A percentile compares a stretch with the other conserved stretches of the same genome.
phyloP scores from a whole-genome alignment of 2,113 vertebrate species.

The Elgaria multicarinata region DNA sequence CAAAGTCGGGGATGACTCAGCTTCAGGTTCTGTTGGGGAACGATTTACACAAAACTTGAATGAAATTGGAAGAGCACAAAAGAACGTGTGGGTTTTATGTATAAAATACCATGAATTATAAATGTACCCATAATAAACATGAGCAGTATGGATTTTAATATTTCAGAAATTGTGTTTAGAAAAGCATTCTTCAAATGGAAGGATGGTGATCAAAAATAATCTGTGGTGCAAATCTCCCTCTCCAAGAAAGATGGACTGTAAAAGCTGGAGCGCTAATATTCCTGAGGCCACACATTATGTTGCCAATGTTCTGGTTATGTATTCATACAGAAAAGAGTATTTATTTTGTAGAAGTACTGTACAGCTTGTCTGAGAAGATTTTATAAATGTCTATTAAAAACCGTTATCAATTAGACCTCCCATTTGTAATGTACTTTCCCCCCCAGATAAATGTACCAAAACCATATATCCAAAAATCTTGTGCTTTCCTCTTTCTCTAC shows the following conservation, averaged over 20 bases:
- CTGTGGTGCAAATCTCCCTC: not conserved
- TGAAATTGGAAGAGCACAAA: conserved; percentile 46
- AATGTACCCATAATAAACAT: not conserved
- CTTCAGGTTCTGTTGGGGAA: conserved; percentile 48
- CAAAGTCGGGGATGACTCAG: conserved; percentile 3
- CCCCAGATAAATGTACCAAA: not conserved
- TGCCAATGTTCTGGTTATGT: conserved; percentile 7
- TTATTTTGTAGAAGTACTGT: conserved; percentile 26
- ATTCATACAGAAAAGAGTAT: conserved; percentile 19
- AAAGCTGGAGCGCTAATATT: not conserved
- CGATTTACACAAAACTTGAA: conserved; percentile 40
- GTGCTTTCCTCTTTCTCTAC: not conserved
- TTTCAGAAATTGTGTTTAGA: not conserved
- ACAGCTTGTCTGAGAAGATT: not conserved
- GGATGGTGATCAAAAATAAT: not conserved
- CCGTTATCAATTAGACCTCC: not conserved
- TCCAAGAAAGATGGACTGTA: not conserved
- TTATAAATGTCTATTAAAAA: conserved; percentile 5
- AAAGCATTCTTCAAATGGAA: conserved; percentile 6
- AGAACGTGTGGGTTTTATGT: not conserved
- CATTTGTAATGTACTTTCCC: not conserved
- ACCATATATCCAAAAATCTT: not conserved
- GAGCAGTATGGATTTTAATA: not conserved
- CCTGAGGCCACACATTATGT: not conserved
- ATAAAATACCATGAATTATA: not conserved